Percentiles rank a stretch among this genome's conserved stretches.
Conservation (phyloP, 2,113 vertebrate species). For the Protobothrops flavoviridis region DNA sequence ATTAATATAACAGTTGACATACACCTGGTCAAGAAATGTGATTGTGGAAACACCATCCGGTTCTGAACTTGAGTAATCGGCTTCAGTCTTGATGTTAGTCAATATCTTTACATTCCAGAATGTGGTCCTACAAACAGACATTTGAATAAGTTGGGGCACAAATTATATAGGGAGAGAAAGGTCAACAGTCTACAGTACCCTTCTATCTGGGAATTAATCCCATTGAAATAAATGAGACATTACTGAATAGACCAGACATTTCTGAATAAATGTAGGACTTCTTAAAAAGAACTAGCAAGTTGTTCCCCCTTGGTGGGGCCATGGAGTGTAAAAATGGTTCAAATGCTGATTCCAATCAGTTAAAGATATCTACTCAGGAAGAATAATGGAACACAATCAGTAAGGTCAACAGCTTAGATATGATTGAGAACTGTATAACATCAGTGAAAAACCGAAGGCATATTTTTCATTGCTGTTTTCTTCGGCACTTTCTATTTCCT, state of each 20-base stretch:
- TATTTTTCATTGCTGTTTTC: neutral
- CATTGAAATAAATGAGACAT: neutral
- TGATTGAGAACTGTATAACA: neutral
- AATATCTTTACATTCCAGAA: neutral
- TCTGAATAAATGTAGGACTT: neutral
- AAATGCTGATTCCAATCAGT: neutral
- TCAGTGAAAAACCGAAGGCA: neutral
- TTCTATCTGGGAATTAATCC: neutral
- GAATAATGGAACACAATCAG: neutral
- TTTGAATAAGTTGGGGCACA: neutral
- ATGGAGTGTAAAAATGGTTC: neutral
- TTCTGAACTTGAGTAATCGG: fast-evolving
- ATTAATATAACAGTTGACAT: constrained; percentile 38
- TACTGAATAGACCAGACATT: neutral
- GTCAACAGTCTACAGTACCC: neutral
- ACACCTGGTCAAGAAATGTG: constrained; percentile 21
- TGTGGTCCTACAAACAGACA: neutral
- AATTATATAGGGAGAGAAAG: neutral
- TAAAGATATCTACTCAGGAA: neutral
- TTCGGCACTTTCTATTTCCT: neutral
- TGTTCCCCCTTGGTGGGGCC: neutral
- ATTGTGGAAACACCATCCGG: neutral
- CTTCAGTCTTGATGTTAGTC: neutral
- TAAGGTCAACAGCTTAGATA: neutral
- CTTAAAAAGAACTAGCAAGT: neutral